Base-by-base conservation (phyloP, 2,113 vertebrate genomes). In the Upupa epops region DNA sequence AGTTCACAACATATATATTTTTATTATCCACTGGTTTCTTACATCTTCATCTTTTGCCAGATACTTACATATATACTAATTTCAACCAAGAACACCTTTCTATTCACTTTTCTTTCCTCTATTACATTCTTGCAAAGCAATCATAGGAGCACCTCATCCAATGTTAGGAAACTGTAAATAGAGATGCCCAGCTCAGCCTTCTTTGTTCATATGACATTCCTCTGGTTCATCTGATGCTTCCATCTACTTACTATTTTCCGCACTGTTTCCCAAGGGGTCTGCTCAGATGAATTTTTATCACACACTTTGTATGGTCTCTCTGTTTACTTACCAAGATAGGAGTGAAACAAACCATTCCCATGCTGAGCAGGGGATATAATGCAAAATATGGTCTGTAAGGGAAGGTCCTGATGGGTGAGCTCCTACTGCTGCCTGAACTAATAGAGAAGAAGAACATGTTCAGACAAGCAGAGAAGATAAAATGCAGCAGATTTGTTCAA, bases 381-480 rank as follows among this genome's bases (percentile, higher is more conserved):
- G 2, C 40, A 88, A 83, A 91, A 55, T 14, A 78, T 12, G 83
- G 40, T 81, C 66, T 71, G 69, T 54, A 72, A 63, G 68, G 31
- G 42, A 87, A 91, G 17, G 51, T 76, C 45, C 69, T 86, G 88
- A 68, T 88, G 78, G 51, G 59, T 60, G 56, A 92, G 52, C 87
- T 85, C 79, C 56, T 86, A 14, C 56, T 91, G n/a, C 48, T 83
- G 56, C 76, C 83, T 74, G 75, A 90, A 91, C 65, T 83, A 94
- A 88, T 71, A 78, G 75, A 92, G 64, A 89, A 94, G 61, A 90
- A 89, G 78, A 91, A 87, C 77, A 25, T 86, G 65, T 68, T 93
- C 80, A 93, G 86, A 78, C 65, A 94, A 89, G 77, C 81, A 90
- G 61, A 86, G 76, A 86, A 88, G 79, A 88, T 42, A 94, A 95